These are phyloP conservation scores for Pempheris klunzingeri DNA, from an alignment of 2,797 vertebrate genomes.

Conservation along the genomic window DNA sequence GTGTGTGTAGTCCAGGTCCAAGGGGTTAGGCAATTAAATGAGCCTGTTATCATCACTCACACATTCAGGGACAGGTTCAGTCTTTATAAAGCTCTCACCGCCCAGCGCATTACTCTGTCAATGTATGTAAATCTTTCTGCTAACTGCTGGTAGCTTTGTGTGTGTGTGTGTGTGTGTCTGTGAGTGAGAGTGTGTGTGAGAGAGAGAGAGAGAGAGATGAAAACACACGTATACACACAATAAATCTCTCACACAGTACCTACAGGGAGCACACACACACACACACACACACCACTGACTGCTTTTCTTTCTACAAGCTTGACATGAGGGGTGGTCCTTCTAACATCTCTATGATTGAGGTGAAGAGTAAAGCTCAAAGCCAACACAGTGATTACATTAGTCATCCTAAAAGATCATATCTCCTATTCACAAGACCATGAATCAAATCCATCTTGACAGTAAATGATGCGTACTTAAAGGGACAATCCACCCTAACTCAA, in stretches of 20 bases:
- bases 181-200: constrained; percentile 3
- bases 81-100: constrained; percentile 69
- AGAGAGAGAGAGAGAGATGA: too few species aligned
- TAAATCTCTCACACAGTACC: constrained; percentile 37
- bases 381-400: constrained; percentile 69
- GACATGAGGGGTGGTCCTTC: constrained; percentile 60
- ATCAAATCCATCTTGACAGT: constrained; percentile 56
- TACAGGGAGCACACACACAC: constrained; percentile 18
- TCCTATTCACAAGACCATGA: constrained; percentile 47
- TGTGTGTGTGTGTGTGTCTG: constrained; percentile 4
- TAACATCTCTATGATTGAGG: constrained; percentile 71
- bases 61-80: constrained; percentile 73
- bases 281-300: constrained; percentile 20
- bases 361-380: constrained; percentile 64
- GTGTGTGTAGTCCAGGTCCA: constrained; percentile 2
- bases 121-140: constrained; percentile 76
- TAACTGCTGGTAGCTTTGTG: constrained; percentile 42
- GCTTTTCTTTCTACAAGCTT: constrained; percentile 45
- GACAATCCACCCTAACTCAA: constrained; percentile 20
- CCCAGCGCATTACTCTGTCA: constrained; percentile 71
- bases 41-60: constrained; percentile 77
- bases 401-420: constrained; percentile 63
- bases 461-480: constrained; percentile 49
- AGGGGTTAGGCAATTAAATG: constrained; percentile 72
- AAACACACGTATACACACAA: constrained; percentile 21